A percentile compares a stretch with the other conserved stretches of the same genome.
phyloP scores from a whole-genome alignment of 1,140 invertebrate species.

The Drosophila leontia region DNA sequence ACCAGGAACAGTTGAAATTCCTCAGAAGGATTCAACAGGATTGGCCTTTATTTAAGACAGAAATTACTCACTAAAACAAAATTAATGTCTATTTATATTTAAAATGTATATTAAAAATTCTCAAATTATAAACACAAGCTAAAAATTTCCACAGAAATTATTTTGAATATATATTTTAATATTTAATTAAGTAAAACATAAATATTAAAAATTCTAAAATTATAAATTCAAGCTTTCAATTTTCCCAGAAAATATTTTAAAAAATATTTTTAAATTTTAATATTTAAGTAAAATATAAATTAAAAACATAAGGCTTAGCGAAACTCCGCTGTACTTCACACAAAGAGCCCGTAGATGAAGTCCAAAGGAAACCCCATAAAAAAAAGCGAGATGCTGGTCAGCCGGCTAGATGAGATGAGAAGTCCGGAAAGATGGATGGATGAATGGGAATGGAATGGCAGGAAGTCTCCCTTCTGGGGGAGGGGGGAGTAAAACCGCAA shows the following conservation, averaged over 20 bases:
- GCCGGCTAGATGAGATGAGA: constrained; percentile 21
- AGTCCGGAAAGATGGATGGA: constrained; percentile 11
- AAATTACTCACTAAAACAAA: background rate
- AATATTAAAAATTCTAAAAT: background rate
- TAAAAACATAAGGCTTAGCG: too few species aligned
- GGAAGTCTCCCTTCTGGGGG: background rate
- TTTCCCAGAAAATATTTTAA: too few species aligned
- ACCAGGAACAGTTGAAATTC: background rate
- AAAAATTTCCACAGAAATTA: too few species aligned
- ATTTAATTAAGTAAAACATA: background rate
- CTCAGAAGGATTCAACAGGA: background rate
- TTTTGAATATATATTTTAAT: background rate
- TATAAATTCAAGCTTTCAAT: background rate
- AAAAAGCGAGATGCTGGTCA: constrained; percentile 14
- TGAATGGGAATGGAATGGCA: constrained; percentile 4
- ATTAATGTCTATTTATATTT: too few species aligned
- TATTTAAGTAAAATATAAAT: too few species aligned
- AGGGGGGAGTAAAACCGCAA: constrained; percentile 18
- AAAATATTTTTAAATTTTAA: too few species aligned
- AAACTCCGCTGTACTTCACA: background rate
- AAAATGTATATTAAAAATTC: too few species aligned
- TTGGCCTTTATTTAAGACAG: background rate
- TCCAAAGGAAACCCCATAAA: constrained; percentile 38
- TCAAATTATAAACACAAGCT: too few species aligned
- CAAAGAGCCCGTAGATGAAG: constrained; percentile 3